Percentiles rank a stretch among this genome's conserved stretches.
phyloP scores from a whole-genome alignment of 1,140 invertebrate genomes.

The Zophobas atratus region DNA sequence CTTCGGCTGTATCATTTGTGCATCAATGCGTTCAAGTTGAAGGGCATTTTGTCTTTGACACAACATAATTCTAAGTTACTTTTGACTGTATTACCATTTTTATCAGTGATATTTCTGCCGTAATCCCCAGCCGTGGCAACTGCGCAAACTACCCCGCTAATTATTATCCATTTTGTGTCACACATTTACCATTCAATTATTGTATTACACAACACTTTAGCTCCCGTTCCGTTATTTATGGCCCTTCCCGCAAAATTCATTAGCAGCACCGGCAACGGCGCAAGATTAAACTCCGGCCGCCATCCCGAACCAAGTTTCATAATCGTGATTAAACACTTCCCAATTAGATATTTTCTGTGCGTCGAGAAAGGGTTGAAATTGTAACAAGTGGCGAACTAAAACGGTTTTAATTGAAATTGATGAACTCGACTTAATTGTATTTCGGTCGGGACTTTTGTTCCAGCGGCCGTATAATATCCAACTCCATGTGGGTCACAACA shows the following conservation, averaged over 20 bases:
- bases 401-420: conserved; percentile 42
- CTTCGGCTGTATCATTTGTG: too few relatives aligned
- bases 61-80: too few relatives aligned
- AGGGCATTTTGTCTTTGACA: too few relatives aligned
- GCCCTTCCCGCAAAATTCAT: neutral
- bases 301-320: conserved; percentile 11
- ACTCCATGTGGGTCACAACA: conserved; percentile 38
- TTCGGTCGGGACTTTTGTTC: conserved; percentile 33
- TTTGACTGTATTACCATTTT: too few relatives aligned
- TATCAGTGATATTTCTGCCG: too few relatives aligned
- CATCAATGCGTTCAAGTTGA: too few relatives aligned
- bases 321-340: conserved; percentile 43
- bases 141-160: too few relatives aligned
- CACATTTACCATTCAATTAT: too few relatives aligned
- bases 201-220: too few relatives aligned
- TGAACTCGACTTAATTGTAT: conserved; percentile 30
- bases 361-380: conserved; percentile 21
- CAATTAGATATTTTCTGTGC: conserved; percentile 20
- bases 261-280: neutral
- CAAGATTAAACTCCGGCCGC: conserved; percentile 4
- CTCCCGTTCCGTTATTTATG: too few relatives aligned
- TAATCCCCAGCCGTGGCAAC: too few relatives aligned
- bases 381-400: conserved; percentile 34
- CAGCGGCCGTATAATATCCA: conserved; percentile 8
- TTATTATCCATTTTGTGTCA: too few relatives aligned